Evolutionary conservation across 2,113 vertebrate species (phyloP).

Genomic region (Rhegmatorhina hoffmannsi): DNA sequence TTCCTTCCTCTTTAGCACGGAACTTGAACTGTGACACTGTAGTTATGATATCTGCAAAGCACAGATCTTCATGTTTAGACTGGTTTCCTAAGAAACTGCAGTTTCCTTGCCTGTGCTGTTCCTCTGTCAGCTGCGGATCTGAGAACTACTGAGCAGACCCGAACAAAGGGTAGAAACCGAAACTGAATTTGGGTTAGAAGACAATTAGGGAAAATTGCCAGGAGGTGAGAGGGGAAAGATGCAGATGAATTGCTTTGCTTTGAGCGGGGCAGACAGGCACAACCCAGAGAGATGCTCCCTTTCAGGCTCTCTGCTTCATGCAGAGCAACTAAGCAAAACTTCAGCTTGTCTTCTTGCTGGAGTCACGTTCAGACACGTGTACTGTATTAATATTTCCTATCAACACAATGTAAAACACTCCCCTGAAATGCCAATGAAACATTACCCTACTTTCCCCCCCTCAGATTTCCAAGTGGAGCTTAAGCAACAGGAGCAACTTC

Average conservation of each 20-base stretch:
- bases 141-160: neutral
- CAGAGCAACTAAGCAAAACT: neutral
- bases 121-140: neutral
- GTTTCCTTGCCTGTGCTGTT: neutral
- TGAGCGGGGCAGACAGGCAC: neutral
- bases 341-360: neutral
- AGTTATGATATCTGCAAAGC: neutral
- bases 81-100: constrained; percentile 34
- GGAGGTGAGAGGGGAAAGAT: neutral
- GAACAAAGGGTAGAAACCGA: neutral
- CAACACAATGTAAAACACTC: neutral
- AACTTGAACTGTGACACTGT: neutral
- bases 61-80: neutral
- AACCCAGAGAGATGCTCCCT: neutral
- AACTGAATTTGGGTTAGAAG: neutral
- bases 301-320: neutral
- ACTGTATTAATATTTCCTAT: neutral
- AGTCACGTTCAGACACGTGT: neutral
- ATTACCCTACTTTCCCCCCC: neutral
- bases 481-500: neutral
- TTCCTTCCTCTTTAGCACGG: neutral
- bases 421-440: neutral
- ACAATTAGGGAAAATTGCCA: neutral
- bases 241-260: neutral
- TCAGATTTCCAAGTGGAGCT: neutral